Evolutionary conservation across 1,140 invertebrate genomes (phyloP), one percentile per base, ranked within the genome.

Genomic region (Drosophila funebris): DNA sequence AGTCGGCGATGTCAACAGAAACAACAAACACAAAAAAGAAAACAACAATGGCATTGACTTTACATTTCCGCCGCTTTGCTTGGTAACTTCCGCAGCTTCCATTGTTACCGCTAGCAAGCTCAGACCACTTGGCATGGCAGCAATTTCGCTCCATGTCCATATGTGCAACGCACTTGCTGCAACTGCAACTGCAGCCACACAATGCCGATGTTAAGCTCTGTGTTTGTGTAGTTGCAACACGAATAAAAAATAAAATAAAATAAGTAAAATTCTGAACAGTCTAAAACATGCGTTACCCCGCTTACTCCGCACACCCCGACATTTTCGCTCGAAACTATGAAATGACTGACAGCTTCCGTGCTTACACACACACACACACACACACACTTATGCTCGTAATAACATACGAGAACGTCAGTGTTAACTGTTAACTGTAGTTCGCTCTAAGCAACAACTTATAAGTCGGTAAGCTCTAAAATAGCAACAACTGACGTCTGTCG

Each of bases 11-110:
- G 43, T 33, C 56, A 58, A 29, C 53, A 44, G 13, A n/a, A n/a
- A n/a, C n/a, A n/a, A n/a, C n/a, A n/a, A n/a, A n/a, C n/a, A n/a
- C 9, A 57, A n/a, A n/a, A 58, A 20, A 27, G 54, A 62, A 54
- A 83, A 39, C 50, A 48, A 75, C 79, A 77, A 58, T 48, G 58
- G 76, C 80, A 78, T 72, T 60, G 83, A 87, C 85, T 88, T 87
- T 82, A 88, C 83, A 78, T 87, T 82, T 87, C 83, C 83, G 82
- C 83, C 71, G 67, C 83, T 88, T 87, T 88, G 72, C 78, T 72
- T 76, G 64, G 61, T 69, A 73, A 61, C 71, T 87, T 87, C 82
- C 58, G 67, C 33, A 54, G 57, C 57, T 76, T 48, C 56, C 44
- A 68, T 70, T 46, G 48, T 58, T 50, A 48, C 52, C 76, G 53